A percentile compares a stretch with the other conserved stretches of the same genome.
These are phyloP conservation scores for Engraulis encrasicolus DNA, from an alignment of 2,113 vertebrate genomes.

Conservation along the genomic window DNA sequence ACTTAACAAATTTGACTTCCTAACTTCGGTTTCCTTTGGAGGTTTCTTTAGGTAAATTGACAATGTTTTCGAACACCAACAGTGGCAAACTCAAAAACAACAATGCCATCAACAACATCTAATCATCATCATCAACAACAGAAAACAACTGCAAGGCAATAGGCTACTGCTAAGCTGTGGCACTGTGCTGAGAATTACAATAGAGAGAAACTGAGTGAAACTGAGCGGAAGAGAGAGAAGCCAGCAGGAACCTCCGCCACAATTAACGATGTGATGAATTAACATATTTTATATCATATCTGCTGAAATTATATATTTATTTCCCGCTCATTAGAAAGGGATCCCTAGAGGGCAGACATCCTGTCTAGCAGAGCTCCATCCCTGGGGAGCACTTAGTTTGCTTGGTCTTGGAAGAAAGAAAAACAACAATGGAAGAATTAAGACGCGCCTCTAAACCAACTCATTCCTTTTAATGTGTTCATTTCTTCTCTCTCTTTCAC, in stretches of 20 bases:
- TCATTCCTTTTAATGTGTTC: too few species aligned
- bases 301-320: slow-evolving; percentile 76
- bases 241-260: slow-evolving; percentile 54
- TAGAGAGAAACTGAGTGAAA: too few species aligned
- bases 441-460: slow-evolving; percentile 55
- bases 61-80: not conserved
- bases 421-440: slow-evolving; percentile 65
- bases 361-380: slow-evolving; percentile 54
- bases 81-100: not conserved
- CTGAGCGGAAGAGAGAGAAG: slow-evolving; percentile 50
- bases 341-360: slow-evolving; percentile 61
- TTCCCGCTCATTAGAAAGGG: slow-evolving; percentile 73
- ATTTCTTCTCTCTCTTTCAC: too few species aligned
- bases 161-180: slow-evolving; percentile 44
- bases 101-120: not conserved
- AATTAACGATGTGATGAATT: slow-evolving; percentile 69
- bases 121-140: too few species aligned
- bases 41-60: too few species aligned
- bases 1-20: too few species aligned
- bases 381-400: slow-evolving; percentile 63
- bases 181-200: too few species aligned
- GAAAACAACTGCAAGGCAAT: too few species aligned
- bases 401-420: slow-evolving; percentile 66
- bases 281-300: not conserved
- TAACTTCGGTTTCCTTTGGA: not conserved